Evolutionary conservation across 2,113 vertebrate species (phyloP), one percentile per base, ranked within the genome.

Genomic region (Silurus glanis): DNA sequence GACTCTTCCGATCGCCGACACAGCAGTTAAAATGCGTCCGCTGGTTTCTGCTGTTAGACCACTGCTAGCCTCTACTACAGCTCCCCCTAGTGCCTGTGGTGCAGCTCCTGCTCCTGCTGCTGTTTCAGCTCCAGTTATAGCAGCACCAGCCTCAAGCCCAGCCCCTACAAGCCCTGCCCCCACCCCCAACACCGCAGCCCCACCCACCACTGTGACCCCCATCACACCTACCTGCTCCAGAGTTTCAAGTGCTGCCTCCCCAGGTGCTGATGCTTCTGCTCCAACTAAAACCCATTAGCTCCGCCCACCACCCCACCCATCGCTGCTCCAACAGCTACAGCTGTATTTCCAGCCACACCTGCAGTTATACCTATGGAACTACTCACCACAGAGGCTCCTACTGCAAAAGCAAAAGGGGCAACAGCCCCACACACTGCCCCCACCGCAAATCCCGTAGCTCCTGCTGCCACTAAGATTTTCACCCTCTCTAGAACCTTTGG

Each of bases 281-380:
- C 94, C 93, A 2, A 85, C 91, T 19, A 94, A 0, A 0, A 89
- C 85, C 94, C 95, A 5, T 93, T 86, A 4, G 90, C 91, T 9
- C 94, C 93, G 4, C 95, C 95, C 28, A 95, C 1, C n/a, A 93
- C 53, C 6, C 91, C 94, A 2, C 94, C 95, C 0, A 91, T 90
- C 0, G 91, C 93, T 9, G 92, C 92, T 1, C 95, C 94, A 0
- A 93, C 76, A 62, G 91, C 91, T 23, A 94, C 23, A 0, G 93
- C 94, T 0, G 92, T 93, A 86, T 93, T 93, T 49, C 94, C 92
- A 0, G 93, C 92, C 58, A 94, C 91, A 49, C 95, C 82, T 49
- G 92, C 91, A 1, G 94, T 93, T 0, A 94, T 89, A 2, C 94
- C 93, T 6, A 93, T 84, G 10, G 91, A 82, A 0, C 90, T 85